phyloP scores from a whole-genome alignment of 2,888 invertebrate genomes.

The Hemicrepidius hirtus region DNA sequence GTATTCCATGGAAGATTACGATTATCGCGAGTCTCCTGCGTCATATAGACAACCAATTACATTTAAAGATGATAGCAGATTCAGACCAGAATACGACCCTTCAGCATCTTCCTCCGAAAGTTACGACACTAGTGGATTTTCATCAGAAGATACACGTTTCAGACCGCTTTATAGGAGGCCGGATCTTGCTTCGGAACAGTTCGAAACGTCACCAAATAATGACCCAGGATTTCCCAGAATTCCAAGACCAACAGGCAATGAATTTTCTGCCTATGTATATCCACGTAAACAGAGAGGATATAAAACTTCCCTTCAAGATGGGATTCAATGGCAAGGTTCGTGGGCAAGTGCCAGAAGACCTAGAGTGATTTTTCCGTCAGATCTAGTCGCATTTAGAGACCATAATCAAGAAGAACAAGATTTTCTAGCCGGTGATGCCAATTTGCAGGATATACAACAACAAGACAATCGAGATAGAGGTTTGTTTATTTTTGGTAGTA shows the following conservation, averaged over 20 bases:
- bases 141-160: conserved; percentile 6
- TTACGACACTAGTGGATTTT: conserved; percentile 42
- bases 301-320: conserved; percentile 39
- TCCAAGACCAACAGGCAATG: conserved; percentile 21
- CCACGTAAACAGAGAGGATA: conserved; percentile 52
- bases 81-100: conserved; percentile 62
- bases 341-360: conserved; percentile 65
- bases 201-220: conserved; percentile 12
- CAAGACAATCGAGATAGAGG: conserved; percentile 78
- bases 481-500: conserved; percentile 69
- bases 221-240: conserved; percentile 18
- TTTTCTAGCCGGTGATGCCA: conserved; percentile 63
- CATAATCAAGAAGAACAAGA: conserved; percentile 64
- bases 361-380: conserved; percentile 71
- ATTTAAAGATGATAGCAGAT: conserved; percentile 55
- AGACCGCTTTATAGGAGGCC: conserved; percentile 23
- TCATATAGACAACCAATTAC: conserved; percentile 45
- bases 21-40: conserved; percentile 32
- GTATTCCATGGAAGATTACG: conserved; percentile 35
- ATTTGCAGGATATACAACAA: conserved; percentile 77
- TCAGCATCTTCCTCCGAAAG: conserved; percentile 58
- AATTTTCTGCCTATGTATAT: conserved; percentile 23
- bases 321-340: conserved; percentile 47
- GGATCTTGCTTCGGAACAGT: conserved; percentile 16
- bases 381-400: conserved; percentile 70